These are phyloP conservation scores for Vidua chalybeata DNA, from an alignment of 2,113 vertebrate genomes.

Conservation along the genomic window DNA sequence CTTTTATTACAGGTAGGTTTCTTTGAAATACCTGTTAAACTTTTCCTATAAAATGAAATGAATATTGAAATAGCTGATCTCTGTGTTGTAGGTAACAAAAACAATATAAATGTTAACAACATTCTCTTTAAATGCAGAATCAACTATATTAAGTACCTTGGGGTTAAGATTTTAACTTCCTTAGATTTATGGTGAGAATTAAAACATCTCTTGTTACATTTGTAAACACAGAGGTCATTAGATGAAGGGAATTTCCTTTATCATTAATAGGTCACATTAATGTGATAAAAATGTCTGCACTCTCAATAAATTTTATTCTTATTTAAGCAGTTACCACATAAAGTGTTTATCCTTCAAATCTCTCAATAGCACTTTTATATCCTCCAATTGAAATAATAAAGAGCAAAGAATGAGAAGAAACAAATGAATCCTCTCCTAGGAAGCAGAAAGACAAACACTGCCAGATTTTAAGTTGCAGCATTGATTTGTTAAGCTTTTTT, in stretches of 20 bases:
- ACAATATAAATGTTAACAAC: conserved; percentile 38
- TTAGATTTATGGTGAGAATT: conserved; percentile 67
- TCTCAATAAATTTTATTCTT: conserved; percentile 62
- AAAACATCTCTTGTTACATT: conserved; percentile 61
- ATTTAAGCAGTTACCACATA: conserved; percentile 68
- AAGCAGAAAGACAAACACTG: conserved; percentile 38
- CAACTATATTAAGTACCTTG: conserved; percentile 55
- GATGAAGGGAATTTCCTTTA: conserved; percentile 75
- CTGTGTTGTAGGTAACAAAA: conserved; percentile 46
- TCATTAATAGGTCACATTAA: conserved; percentile 74
- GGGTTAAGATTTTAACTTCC: conserved; percentile 67
- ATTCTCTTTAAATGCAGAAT: conserved; percentile 53
- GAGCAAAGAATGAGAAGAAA: conserved; percentile 72
- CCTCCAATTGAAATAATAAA: conserved; percentile 75
- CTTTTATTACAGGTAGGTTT: neutral
- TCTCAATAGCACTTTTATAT: conserved; percentile 72
- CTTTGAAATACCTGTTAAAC: conserved; percentile 6
- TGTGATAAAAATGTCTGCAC: conserved; percentile 69
- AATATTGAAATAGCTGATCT: conserved; percentile 40
- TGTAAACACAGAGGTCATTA: conserved; percentile 71
- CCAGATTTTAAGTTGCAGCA: conserved; percentile 59
- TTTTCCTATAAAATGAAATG: conserved; percentile 33
- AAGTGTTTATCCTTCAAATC: conserved; percentile 71
- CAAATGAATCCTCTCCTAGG: conserved; percentile 72
- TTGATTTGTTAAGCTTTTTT: conserved; percentile 9